phyloP scores from a whole-genome alignment of 1,140 invertebrate genomes.

The Leptinotarsa lineolata region DNA sequence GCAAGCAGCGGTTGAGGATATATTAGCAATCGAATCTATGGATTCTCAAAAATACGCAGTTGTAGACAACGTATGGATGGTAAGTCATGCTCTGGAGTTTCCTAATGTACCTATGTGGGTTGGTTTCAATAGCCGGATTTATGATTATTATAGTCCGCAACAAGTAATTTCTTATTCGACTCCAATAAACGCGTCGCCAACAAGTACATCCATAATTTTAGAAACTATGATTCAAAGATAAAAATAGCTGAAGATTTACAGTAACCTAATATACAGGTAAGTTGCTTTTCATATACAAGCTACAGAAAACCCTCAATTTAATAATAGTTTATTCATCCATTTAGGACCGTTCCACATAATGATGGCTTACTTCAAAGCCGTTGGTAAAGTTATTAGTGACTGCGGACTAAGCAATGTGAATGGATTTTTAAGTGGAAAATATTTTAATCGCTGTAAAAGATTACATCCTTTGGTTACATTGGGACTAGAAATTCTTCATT shows the following conservation, averaged over 20 bases:
- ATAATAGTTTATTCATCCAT: background rate
- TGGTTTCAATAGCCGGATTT: too few species aligned
- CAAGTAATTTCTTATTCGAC: too few species aligned
- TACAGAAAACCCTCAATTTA: background rate
- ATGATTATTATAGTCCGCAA: too few species aligned
- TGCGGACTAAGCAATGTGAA: background rate
- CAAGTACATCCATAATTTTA: too few species aligned
- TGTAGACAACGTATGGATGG: too few species aligned
- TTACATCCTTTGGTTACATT: background rate
- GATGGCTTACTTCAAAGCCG: background rate
- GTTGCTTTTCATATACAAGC: background rate
- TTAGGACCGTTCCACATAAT: background rate
- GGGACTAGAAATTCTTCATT: background rate
- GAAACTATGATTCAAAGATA: background rate
- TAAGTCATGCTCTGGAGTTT: too few species aligned
- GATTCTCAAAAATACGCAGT: slow-evolving; percentile 10
- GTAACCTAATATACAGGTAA: background rate
- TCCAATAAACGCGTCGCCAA: too few species aligned
- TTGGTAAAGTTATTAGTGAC: background rate
- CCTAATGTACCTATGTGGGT: too few species aligned
- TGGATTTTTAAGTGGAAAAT: background rate
- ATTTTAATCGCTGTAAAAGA: background rate
- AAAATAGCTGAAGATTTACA: background rate
- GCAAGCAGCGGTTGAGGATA: slow-evolving; percentile 16
- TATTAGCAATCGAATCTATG: background rate